These are phyloP conservation scores for Stigmatopora argus DNA, from an alignment of 2,113 vertebrate genomes.

Conservation along the genomic window DNA sequence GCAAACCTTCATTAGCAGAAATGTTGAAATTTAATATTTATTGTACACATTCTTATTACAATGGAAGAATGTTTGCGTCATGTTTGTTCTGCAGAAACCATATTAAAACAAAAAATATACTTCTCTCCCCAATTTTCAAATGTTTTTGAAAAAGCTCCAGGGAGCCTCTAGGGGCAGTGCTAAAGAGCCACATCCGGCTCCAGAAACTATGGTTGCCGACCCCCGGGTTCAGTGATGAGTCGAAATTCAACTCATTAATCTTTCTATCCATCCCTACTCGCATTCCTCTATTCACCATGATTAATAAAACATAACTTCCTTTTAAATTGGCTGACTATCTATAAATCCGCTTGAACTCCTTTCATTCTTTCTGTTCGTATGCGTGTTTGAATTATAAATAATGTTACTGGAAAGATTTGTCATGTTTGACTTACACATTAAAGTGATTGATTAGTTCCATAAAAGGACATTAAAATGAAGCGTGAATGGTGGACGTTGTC, in stretches of 20 bases:
- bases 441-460: not conserved
- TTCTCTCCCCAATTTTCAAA: too few species aligned
- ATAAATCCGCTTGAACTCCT: not conserved
- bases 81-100: too few species aligned
- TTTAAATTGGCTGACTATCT: not conserved
- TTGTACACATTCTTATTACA: too few species aligned
- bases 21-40: too few species aligned
- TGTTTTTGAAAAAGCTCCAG: too few species aligned
- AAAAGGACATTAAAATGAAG: not conserved
- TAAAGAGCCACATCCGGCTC: too few species aligned
- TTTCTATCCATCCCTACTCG: not conserved
- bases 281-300: not conserved
- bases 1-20: too few species aligned
- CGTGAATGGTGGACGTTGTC: not conserved
- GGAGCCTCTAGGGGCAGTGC: too few species aligned
- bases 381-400: constrained; percentile 1
- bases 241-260: not conserved
- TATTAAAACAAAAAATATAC: too few species aligned
- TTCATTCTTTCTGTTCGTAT: not conserved
- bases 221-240: too few species aligned
- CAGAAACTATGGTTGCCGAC: too few species aligned
- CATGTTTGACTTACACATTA: not conserved
- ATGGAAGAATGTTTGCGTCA: too few species aligned
- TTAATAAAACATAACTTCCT: not conserved
- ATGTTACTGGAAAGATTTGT: not conserved